Base-by-base conservation (phyloP, 1,140 invertebrate genomes). In the Physella acuta region DNA sequence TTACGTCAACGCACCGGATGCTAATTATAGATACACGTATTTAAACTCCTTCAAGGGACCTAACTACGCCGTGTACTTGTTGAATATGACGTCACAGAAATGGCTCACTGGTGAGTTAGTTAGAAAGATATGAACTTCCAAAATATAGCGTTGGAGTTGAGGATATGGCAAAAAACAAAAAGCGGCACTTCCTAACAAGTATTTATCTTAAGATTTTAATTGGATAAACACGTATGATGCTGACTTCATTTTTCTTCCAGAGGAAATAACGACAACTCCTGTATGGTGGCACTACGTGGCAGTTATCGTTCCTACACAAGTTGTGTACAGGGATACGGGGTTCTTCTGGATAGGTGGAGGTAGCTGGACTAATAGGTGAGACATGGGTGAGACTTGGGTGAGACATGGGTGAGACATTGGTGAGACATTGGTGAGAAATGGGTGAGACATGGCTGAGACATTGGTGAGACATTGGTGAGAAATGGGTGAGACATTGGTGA, bases 1-100 rank as follows among this genome's bases (percentile, higher is more conserved):
- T 36, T 79, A 79, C 72, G 76, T 79, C 14, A 61, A 74, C 34
- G 58, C 31, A 36, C 60, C 70, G 0, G 78, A 79, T 39, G 67
- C 70, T 14, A 60, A 75, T 39, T 79, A 79, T 55, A 73, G 63
- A 4, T 68, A 64, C 55, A 37, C 52, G 26, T 44, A 11, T 44
- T 44, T 44, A 20, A 44, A 11, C 8, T 8, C 8, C 8, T 20
- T 44, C 20, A 44, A 44, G 20, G 67, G 65, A 8, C 49, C 51
- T 1, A 61, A 62, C 2, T 68, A 52, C 52, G 68, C 61, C 0
- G 49, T 72, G 8, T 68, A 72, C 60, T 36, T 64, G 30, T n/a
- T 72, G 59, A 72, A 72, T 33, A 64, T 69, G 53, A 72, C 71
- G 52, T 72, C 71, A 64, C 71, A 72, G 49, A 44, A 69, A 52